Evolutionary conservation across 2,113 vertebrate species (phyloP), one percentile per base, ranked within the genome.

Genomic region (Candoia aspera): DNA sequence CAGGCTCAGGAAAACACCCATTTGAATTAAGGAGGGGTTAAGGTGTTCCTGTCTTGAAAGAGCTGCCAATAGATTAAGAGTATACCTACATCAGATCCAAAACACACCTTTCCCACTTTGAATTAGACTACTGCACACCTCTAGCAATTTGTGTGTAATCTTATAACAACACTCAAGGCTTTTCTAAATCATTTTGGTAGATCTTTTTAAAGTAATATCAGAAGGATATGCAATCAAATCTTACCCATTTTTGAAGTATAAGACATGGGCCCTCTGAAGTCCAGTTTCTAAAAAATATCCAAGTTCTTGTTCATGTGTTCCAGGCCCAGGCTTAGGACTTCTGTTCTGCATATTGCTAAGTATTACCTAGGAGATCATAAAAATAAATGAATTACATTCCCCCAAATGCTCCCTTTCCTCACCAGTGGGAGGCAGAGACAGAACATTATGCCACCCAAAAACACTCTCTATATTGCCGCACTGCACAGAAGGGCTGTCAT

Each of bases 231-330:
- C 37, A 73, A 94, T 68, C 3, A 92, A 93, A 90, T 94, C 98
- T 97, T 95, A 99, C 99, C 99, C 99, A 23, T 99, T 99, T 98
- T 99, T 99, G 97, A 99, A 99, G 97, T 99, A 99, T 86, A 99
- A 98, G 95, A 99, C 98, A 93, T 99, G 99, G 37, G 99, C 99
- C 96, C 99, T 98, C 96, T 99, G 99, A 92, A 99, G 98, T 95
- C 99, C 99, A 3, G 98, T 99, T 97, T 99, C 99, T 96, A 99
- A 97, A 97, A 99, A 99, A 98, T 98, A 99, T 83, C 99, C 99
- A 96, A 99, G 98, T 94, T 99, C 99, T 97, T 99, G 98, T 92
- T 99, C 99, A 91, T 99, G 99, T 86, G 98, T 96, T 89, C 98
- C 96, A 3, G 99, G 98, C 60, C 99, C 99, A 2, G 99, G 99